Conservation (phyloP, 2,113 vertebrate genomes). For the Corynorhinus townsendii region DNA sequence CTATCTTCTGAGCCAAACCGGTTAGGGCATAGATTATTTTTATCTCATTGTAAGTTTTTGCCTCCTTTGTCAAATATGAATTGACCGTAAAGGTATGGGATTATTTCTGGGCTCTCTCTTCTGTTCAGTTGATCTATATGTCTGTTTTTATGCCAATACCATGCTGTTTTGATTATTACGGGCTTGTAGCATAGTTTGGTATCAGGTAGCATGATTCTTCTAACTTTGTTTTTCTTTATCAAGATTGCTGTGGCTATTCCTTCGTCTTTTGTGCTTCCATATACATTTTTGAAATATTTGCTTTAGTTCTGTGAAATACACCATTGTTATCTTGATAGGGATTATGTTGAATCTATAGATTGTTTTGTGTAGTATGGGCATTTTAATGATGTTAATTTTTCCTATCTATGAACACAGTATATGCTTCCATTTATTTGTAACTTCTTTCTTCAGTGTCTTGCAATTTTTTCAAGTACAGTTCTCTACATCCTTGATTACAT, state of each 20-base stretch:
- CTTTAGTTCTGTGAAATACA: neutral
- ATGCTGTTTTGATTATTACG: neutral
- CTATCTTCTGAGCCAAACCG: too few relatives aligned
- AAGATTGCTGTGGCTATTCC: neutral
- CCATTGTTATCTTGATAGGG: neutral
- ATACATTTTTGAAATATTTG: neutral
- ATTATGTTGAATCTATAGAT: neutral
- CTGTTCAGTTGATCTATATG: neutral
- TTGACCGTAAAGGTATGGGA: neutral
- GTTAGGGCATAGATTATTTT: neutral
- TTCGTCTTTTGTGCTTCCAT: neutral
- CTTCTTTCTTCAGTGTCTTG: neutral
- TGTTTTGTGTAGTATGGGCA: neutral
- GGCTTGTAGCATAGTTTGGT: neutral
- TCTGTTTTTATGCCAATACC: neutral
- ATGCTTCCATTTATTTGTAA: neutral
- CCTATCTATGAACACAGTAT: neutral
- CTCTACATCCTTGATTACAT: neutral
- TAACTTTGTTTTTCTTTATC: neutral
- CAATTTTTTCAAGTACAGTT: neutral
- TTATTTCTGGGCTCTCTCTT: neutral
- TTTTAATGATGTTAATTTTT: neutral
- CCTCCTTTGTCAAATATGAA: neutral
- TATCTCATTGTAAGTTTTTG: neutral
- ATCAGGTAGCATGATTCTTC: neutral